Percentiles rank a stretch among this genome's conserved stretches.
These are phyloP conservation scores for Bolinopsis microptera DNA, from an alignment of 37 sponge, comb jelly and placozoan species.

Conservation along the genomic window DNA sequence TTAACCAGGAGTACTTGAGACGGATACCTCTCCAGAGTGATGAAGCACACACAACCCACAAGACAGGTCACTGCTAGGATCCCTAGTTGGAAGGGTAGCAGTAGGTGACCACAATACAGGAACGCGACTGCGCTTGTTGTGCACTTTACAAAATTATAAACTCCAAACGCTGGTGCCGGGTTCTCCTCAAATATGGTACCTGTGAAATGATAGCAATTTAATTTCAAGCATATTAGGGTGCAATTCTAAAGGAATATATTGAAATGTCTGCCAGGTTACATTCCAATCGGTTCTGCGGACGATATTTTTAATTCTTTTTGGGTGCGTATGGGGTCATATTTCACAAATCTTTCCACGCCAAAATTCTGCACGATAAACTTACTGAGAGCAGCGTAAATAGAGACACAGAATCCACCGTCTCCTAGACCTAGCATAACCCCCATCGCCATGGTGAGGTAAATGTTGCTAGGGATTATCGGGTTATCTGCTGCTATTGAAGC, in stretches of 20 bases:
- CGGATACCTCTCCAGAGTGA: neutral
- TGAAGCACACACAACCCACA: neutral
- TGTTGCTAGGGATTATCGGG: neutral
- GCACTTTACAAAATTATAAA: constrained; percentile 14
- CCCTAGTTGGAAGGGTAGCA: constrained; percentile 22
- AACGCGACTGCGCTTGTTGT: neutral
- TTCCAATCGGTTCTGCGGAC: no score
- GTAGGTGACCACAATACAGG: constrained; percentile 16
- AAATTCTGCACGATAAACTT: no score
- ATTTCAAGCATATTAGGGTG: neutral
- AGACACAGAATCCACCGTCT: constrained; percentile 25
- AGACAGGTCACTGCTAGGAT: constrained; percentile 42
- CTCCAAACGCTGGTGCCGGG: constrained; percentile 20
- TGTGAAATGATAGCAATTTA: neutral
- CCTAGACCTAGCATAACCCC: constrained; percentile 16
- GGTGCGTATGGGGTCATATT: no score
- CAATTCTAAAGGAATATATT: neutral
- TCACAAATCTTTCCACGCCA: no score
- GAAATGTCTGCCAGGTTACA: no score
- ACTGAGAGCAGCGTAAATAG: constrained; percentile 27
- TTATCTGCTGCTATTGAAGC: neutral
- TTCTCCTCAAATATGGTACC: constrained; percentile 20
- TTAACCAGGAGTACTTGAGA: neutral
- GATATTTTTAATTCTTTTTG: no score
- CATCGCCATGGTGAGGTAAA: neutral